These are phyloP conservation scores for Amphiduros pacificus DNA, from an alignment of 2,888 invertebrate genomes.

Conservation along the genomic window DNA sequence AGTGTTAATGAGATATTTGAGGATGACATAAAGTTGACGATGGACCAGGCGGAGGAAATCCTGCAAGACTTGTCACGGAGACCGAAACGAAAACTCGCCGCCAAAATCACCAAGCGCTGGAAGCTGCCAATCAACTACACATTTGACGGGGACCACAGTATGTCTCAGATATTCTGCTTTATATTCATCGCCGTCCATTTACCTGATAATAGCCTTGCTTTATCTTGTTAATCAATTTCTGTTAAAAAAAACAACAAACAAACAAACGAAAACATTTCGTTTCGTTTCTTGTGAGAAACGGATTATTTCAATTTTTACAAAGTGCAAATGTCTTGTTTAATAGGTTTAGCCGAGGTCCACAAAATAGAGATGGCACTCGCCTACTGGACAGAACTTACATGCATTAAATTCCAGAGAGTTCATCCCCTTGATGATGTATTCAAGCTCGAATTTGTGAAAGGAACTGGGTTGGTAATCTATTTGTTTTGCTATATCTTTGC, in stretches of 20 bases:
- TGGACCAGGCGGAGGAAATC: conserved; percentile 26
- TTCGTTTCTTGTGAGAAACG: no score
- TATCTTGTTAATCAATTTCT: conserved; percentile 7
- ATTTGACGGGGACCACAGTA: conserved; percentile 41
- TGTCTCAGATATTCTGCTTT: conserved; percentile 15
- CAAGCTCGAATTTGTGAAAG: no score
- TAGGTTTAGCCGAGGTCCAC: conserved; percentile 34
- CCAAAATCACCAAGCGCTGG: conserved; percentile 40
- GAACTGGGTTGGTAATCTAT: no score
- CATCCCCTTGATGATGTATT: no score
- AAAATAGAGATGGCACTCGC: conserved; percentile 38
- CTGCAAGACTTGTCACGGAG: conserved; percentile 22
- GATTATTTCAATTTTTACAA: background rate
- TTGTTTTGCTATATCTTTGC: no score
- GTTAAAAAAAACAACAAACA: no score
- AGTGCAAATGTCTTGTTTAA: background rate
- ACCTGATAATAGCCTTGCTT: background rate
- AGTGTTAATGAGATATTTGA: conserved; percentile 20
- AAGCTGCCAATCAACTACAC: conserved; percentile 45
- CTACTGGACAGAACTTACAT: conserved; percentile 45
- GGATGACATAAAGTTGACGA: conserved; percentile 30
- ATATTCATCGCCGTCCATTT: background rate
- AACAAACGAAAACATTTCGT: no score
- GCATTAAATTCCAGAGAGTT: conserved; percentile 44
- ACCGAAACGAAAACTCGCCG: conserved; percentile 38